Conservation (phyloP, 2,888 invertebrate species). For the Agapostemon virescens region DNA sequence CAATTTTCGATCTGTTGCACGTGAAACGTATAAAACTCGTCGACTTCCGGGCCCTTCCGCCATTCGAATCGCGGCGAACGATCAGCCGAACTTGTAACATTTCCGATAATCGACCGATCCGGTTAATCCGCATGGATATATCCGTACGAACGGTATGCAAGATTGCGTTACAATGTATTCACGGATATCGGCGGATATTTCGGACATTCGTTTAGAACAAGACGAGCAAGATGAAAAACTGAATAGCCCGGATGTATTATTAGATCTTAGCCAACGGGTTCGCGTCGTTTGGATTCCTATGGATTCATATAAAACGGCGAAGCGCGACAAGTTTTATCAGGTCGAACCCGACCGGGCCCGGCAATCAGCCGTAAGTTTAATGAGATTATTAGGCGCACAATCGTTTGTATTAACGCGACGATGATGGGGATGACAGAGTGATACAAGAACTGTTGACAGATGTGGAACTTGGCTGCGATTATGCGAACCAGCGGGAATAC, state of each 20-base stretch:
- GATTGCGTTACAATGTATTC: neutral
- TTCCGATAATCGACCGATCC: neutral
- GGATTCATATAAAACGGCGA: constrained; percentile 35
- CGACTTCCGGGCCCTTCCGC: neutral
- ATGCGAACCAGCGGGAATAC: constrained; percentile 36
- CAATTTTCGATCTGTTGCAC: constrained; percentile 44
- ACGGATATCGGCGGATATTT: neutral
- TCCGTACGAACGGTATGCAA: neutral
- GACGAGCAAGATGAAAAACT: constrained; percentile 35
- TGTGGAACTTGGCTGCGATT: constrained; percentile 54
- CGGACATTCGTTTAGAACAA: neutral
- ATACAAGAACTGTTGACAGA: constrained; percentile 56
- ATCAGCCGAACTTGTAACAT: neutral
- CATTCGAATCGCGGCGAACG: neutral
- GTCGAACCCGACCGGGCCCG: neutral
- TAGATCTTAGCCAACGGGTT: constrained; percentile 42
- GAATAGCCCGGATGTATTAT: constrained; percentile 49
- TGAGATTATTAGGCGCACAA: constrained; percentile 53
- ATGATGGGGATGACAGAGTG: constrained; percentile 45
- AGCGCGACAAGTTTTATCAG: constrained; percentile 26
- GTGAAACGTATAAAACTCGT: neutral
- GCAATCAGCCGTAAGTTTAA: constrained; percentile 45
- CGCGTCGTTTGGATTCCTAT: constrained; percentile 31
- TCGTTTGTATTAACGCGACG: constrained; percentile 43
- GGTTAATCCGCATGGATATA: neutral